Evolutionary conservation across 1,140 invertebrate genomes (phyloP).

Genomic region (Pantala flavescens): DNA sequence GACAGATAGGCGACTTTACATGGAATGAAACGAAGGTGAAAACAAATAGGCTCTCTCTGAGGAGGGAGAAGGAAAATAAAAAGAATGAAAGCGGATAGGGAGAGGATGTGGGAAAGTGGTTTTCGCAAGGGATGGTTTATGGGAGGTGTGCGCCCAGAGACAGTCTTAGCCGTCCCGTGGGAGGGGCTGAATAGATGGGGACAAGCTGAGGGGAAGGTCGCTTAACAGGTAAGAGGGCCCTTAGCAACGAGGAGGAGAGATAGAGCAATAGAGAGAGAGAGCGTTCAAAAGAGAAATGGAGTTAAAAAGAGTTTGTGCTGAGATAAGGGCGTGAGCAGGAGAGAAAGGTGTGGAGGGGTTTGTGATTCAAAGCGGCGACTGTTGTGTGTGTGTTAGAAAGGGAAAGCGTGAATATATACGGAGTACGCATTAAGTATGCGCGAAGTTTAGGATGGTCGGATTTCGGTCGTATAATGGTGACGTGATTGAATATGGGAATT

Average conservation of each 20-base stretch:
- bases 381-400: no score
- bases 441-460: no score
- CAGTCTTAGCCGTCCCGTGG: neutral
- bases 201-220: neutral
- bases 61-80: neutral
- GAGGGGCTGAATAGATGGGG: neutral
- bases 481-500: no score
- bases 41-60: neutral
- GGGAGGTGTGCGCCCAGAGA: neutral
- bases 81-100: neutral
- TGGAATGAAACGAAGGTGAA: no score
- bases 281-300: neutral
- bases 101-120: neutral
- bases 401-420: no score
- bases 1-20: no score
- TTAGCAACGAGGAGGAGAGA: neutral
- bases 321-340: no score
- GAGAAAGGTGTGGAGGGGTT: no score
- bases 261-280: neutral
- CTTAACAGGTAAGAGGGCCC: constrained; percentile 3
- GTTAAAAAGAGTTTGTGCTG: no score
- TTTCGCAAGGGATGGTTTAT: constrained; percentile 6
- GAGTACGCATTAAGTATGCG: no score
- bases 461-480: no score
- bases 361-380: no score